A percentile compares a stretch with the other conserved stretches of the same genome.
Conservation (phyloP, 2,888 invertebrate genomes). For the Biston betularia region DNA sequence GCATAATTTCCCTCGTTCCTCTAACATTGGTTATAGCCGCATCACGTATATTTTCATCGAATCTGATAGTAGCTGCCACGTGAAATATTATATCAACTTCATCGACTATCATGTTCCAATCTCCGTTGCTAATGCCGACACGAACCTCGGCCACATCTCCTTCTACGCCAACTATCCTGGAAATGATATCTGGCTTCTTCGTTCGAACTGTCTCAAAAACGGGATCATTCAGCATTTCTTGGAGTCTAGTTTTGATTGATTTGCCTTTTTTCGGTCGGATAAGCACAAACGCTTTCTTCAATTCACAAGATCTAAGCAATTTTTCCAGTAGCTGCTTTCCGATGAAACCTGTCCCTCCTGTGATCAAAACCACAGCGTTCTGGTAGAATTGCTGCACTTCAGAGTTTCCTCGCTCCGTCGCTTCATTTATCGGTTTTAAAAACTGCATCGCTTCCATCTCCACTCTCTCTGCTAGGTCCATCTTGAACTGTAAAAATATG, state of each 20-base stretch:
- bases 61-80: slow-evolving; percentile 2
- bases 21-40: background rate
- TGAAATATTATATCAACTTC: slow-evolving; percentile 28
- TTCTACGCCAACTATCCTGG: slow-evolving; percentile 35
- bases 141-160: slow-evolving; percentile 41
- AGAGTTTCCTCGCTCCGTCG: slow-evolving; percentile 44
- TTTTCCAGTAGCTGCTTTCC: slow-evolving; percentile 7
- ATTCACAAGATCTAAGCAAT: slow-evolving; percentile 21
- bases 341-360: background rate
- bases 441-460: slow-evolving; percentile 6
- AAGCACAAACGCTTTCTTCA: slow-evolving; percentile 18
- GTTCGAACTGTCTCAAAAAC: slow-evolving; percentile 33
- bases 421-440: slow-evolving; percentile 35
- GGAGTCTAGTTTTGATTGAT: slow-evolving; percentile 8
- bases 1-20: background rate
- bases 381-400: slow-evolving; percentile 53
- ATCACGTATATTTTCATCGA: background rate
- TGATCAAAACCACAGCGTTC: slow-evolving; percentile 7
- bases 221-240: slow-evolving; percentile 11
- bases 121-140: slow-evolving; percentile 42
- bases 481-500: background rate
- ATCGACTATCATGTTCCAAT: slow-evolving; percentile 37
- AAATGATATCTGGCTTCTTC: slow-evolving; percentile 31
- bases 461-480: slow-evolving; percentile 34
- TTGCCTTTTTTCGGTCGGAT: slow-evolving; percentile 18